Evolutionary conservation across 1,140 invertebrate genomes (phyloP).

Genomic region (Zaprionus lachaisei): DNA sequence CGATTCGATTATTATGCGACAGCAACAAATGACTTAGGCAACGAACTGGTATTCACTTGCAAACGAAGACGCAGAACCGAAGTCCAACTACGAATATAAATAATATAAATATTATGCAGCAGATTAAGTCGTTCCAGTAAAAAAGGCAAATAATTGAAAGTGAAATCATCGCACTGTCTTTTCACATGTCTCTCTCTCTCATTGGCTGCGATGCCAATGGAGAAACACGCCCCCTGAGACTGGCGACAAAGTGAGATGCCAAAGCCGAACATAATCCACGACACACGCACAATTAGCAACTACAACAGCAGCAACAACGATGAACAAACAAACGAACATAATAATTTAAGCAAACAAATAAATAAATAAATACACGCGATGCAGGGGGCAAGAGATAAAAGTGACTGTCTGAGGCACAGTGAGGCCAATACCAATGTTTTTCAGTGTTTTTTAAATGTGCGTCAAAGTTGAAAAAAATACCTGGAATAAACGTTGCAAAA

Average conservation of each 20-base stretch:
- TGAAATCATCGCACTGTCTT: slow-evolving; percentile 35
- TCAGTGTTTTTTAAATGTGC: no score
- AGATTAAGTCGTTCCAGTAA: neutral
- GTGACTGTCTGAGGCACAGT: slow-evolving; percentile 5
- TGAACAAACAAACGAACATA: slow-evolving; percentile 37
- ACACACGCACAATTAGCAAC: slow-evolving; percentile 68
- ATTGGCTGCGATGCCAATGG: slow-evolving; percentile 34
- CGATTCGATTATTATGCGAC: neutral
- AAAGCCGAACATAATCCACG: slow-evolving; percentile 64
- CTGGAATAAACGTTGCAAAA: no score
- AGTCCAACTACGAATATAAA: neutral
- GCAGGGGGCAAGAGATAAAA: neutral
- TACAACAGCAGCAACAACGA: slow-evolving; percentile 37
- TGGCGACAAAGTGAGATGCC: slow-evolving; percentile 71
- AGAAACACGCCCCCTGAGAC: slow-evolving; percentile 76
- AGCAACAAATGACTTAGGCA: slow-evolving; percentile 39
- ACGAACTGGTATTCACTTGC: slow-evolving; percentile 33
- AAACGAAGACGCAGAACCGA: neutral
- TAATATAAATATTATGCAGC: neutral
- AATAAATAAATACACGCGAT: slow-evolving; percentile 34
- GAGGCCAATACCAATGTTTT: neutral
- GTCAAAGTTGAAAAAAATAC: no score
- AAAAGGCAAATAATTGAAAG: slow-evolving; percentile 17
- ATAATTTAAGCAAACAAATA: slow-evolving; percentile 52
- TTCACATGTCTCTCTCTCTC: slow-evolving; percentile 17